Base-by-base conservation (phyloP, 2,797 vertebrate species). In the Enteromius viviparus region DNA sequence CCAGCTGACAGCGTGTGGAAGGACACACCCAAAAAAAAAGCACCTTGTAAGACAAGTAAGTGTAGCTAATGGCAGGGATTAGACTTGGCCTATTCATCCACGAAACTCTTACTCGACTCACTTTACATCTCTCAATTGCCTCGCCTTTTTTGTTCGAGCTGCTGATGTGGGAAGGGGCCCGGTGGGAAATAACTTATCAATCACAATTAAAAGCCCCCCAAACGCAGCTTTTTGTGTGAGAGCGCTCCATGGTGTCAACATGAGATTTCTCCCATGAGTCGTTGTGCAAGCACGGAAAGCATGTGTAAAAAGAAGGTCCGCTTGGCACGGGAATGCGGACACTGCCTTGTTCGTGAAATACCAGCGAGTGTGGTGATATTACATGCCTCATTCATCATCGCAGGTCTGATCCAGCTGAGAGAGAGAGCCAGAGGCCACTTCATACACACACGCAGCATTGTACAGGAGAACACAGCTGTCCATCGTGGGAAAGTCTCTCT, bases 381-480 rank as follows among this genome's bases (percentile, higher is more conserved):
- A 90, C 91, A 92, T 92, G 88, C 92, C 93, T 91, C 91, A 94
- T 94, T 94, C 90, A 93, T 94, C 92, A 91, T 60, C 37, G 80
- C 82, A 62, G 76, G 40, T 45, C 79, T 84, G 45, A 64, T 87
- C 82, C 47, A 68, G 81, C 74, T 66, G 76, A 76, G 75, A 77
- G 78, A 75, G 80, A 74, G 68, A 80, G 78, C 64, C 64, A 71
- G 78, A 55, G 77, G 78, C 70, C 81, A 69, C 42, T 53, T 76
- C 65, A 84, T 60, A 65, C 42, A 75, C 29, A 78, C 60, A 78
- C 10, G 29, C 45, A 78, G 76, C 74, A 78, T 75, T 70, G 37
- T 77, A 74, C 68, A 78, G 32, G 60, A 37, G 75, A 83, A 42
- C 71, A 76, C 82, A 81, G 85, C 78, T 92, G 89, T 92, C 87